Percentiles rank a stretch among this genome's conserved stretches.
phyloP scores from a whole-genome alignment of 1,140 invertebrate genomes.

The Halictus rubicundus region DNA sequence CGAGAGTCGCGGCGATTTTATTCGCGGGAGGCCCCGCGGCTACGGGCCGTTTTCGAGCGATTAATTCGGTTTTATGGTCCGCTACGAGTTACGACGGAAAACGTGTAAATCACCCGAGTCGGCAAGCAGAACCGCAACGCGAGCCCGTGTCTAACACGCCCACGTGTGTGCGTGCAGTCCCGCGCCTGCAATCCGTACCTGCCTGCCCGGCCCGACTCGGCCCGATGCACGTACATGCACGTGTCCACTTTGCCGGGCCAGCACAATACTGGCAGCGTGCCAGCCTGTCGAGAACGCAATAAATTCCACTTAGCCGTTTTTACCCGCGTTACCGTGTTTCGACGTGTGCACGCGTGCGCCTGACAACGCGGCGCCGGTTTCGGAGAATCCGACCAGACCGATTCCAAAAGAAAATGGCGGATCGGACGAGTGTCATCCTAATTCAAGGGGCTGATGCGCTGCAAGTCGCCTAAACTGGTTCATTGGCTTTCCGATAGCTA shows the following conservation, averaged over 20 bases:
- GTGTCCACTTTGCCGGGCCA: conserved; percentile 1
- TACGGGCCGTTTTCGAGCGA: conserved; percentile 49
- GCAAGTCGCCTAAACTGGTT: no score
- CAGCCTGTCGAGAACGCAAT: conserved; percentile 59
- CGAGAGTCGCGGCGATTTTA: conserved; percentile 33
- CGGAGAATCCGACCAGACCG: no score
- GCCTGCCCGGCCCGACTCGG: no score
- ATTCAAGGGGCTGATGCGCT: neutral
- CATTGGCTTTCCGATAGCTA: no score
- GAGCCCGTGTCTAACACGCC: conserved; percentile 26
- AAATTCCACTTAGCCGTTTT: conserved; percentile 65
- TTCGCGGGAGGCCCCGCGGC: conserved; percentile 39
- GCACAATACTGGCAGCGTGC: conserved; percentile 52
- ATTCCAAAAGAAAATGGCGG: no score
- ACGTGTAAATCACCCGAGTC: conserved; percentile 45
- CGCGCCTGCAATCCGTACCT: conserved; percentile 9
- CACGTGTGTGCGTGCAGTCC: conserved; percentile 24
- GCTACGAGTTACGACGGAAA: conserved; percentile 52
- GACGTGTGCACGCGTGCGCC: conserved; percentile 19
- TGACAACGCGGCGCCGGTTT: conserved; percentile 5
- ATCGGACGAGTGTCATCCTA: neutral
- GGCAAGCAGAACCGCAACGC: neutral
- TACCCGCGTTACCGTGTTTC: conserved; percentile 49
- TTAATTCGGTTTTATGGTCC: conserved; percentile 63
- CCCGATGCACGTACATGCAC: neutral